Conservation (phyloP, 2,113 vertebrate genomes). For the Toxostoma redivivum region DNA sequence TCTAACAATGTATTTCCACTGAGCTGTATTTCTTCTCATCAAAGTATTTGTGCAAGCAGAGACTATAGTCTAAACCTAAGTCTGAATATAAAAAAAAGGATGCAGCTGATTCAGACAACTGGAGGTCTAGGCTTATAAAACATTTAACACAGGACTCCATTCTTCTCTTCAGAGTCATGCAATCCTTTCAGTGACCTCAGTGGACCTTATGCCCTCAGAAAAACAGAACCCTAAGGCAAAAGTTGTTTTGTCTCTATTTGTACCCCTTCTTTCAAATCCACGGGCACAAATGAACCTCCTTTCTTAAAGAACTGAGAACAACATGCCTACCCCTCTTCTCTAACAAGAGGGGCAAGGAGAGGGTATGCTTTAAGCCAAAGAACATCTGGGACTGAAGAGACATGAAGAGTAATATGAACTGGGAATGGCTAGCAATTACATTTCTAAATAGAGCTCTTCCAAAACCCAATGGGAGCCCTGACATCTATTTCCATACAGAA, state of each 20-base stretch:
- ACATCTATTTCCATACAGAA: neutral
- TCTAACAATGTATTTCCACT: neutral
- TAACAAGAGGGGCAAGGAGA: neutral
- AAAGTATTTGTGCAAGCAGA: neutral
- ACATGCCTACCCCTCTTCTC: neutral
- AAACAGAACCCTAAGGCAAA: neutral
- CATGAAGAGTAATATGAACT: accelerated
- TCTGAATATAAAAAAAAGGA: neutral
- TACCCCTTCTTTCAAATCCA: neutral
- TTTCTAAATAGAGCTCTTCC: neutral
- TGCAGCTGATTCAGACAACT: neutral
- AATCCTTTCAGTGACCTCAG: neutral
- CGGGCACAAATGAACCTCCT: neutral
- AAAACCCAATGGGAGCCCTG: neutral
- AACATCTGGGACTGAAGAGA: neutral
- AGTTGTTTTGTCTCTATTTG: neutral
- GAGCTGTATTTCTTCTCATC: neutral
- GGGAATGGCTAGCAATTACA: neutral
- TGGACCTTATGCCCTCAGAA: neutral
- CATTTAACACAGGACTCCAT: neutral
- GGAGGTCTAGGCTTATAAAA: neutral
- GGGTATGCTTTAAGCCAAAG: neutral
- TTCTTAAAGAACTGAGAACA: neutral
- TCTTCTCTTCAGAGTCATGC: neutral
- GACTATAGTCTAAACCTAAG: neutral